Base-by-base conservation (phyloP, 2,113 vertebrate species). In the Coreoperca whiteheadi region DNA sequence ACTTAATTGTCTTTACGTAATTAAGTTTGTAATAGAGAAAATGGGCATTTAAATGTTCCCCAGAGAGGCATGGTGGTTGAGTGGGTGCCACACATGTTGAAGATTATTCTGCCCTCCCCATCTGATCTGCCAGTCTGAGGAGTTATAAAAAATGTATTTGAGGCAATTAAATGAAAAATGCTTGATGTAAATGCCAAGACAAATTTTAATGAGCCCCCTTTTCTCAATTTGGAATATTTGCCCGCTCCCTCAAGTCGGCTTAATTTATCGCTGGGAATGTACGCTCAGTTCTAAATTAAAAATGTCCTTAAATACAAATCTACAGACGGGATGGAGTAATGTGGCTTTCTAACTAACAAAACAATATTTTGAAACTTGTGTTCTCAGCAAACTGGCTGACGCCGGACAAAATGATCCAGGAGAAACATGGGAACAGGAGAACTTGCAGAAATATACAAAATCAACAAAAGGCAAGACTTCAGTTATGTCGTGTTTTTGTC, bases 21-120 rank as follows among this genome's bases (percentile, higher is more conserved):
- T 94, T 93, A 93, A 91, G 81, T 91, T 94, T 92, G 84, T 90
- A 93, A 93, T 89, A 89, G 76, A 89, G 85, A 93, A 89, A 95
- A 94, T 76, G 88, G 87, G 88, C 89, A 71, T 71, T 82, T 89
- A 90, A 94, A 87, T 74, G 88, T 90, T 94, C 90, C 86, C 88
- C 54, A 79, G 89, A 89, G 92, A 92, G 82, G 82, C 68, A 51
- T 28, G 83, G 86, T 81, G 83, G 85, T 84, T 93, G 83, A 88
- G 85, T 65, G 85, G 89, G 87, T 91, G 91, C 94, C 93, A 95
- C 95, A 95, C 92, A 94, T 95, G 94, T 88, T 91, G 92, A 87
- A 81, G 72, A 94, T 94, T 95, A 95, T 78, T 90, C 77, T 81
- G 84, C 82, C 86, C 89, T 85, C 86, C 90, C 88, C 91, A 83